Conservation (phyloP, 2,888 invertebrate species). For the Oscheius onirici region DNA sequence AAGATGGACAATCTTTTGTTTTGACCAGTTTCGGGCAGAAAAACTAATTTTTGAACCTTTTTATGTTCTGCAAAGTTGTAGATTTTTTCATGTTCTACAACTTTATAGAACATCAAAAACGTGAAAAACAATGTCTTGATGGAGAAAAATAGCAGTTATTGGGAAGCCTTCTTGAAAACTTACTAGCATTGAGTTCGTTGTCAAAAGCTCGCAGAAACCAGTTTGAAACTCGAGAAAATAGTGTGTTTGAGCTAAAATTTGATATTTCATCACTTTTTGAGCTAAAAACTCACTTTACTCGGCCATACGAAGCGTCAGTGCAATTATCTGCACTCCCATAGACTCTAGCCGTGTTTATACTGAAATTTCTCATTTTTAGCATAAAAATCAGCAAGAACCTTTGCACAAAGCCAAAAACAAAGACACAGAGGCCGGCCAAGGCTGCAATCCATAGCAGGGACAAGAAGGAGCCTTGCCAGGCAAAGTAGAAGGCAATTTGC, state of each 20-base stretch:
- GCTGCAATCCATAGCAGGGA: constrained; percentile 73
- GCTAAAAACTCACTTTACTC: not conserved
- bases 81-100: not conserved
- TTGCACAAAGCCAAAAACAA: constrained; percentile 72
- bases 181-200: constrained; percentile 73
- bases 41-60: no score
- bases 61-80: no score
- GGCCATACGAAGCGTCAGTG: constrained; percentile 29
- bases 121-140: no score
- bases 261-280: not conserved
- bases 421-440: constrained; percentile 72
- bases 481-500: constrained; percentile 74
- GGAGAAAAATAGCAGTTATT: no score
- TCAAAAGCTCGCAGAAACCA: constrained; percentile 72
- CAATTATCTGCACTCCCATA: constrained; percentile 38
- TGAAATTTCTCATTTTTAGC: constrained; percentile 6
- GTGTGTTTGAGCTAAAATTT: not conserved
- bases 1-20: no score
- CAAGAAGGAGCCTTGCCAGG: constrained; percentile 74
- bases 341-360: constrained; percentile 22
- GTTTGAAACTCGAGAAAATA: constrained; percentile 20
- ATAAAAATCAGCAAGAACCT: constrained; percentile 65
- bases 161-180: no score
- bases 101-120: no score
- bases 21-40: no score